Conservation (phyloP, 2,113 vertebrate species). For the Lutjanus erythropterus region DNA sequence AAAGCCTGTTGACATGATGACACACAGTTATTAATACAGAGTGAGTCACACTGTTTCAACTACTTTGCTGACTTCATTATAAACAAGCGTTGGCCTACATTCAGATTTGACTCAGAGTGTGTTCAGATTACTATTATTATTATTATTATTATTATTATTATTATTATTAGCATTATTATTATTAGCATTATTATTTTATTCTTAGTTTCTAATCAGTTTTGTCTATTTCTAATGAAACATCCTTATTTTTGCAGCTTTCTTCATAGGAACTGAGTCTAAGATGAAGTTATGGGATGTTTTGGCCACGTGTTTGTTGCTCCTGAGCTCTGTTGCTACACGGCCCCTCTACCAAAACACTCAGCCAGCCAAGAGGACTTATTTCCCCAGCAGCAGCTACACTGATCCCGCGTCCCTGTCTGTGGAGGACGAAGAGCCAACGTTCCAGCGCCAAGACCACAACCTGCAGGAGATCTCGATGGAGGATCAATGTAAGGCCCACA, state of each 20-base stretch:
- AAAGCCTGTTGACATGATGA: constrained; percentile 66
- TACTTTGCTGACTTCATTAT: constrained; percentile 54
- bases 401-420: constrained; percentile 84
- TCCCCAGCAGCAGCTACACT: constrained; percentile 83
- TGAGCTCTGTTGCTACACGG: constrained; percentile 92
- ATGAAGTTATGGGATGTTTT: constrained; percentile 99
- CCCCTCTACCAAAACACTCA: constrained; percentile 90
- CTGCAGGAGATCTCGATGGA: constrained; percentile 81
- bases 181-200: too few species aligned
- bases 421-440: constrained; percentile 78
- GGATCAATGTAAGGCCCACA: constrained; percentile 80
- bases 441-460: constrained; percentile 77
- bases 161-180: too few species aligned
- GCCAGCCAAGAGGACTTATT: constrained; percentile 86
- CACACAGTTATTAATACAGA: constrained; percentile 71
- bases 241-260: constrained; percentile 86
- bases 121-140: neutral
- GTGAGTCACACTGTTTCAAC: constrained; percentile 61
- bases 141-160: too few species aligned
- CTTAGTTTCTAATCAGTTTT: neutral
- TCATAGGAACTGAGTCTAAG: constrained; percentile 96
- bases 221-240: constrained; percentile 4
- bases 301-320: constrained; percentile 98
- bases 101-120: neutral
- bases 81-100: constrained; percentile 39